phyloP scores from a whole-genome alignment of 2,797 vertebrate genomes.

The Glyptemys insculpta region DNA sequence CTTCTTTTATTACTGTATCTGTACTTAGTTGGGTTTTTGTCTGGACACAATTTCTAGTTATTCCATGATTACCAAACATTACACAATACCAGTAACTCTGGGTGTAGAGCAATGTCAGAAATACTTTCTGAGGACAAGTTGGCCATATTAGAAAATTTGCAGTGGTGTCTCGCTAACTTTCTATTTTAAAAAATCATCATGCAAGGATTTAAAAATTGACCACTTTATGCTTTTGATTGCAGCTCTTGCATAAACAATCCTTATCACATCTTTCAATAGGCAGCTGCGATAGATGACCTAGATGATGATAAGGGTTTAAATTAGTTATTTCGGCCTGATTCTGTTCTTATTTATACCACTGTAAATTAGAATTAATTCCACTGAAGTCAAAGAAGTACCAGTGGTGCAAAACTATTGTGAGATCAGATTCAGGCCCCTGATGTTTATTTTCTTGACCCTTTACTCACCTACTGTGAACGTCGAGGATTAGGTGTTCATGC shows the following conservation, averaged over 20 bases:
- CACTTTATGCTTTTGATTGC: background rate
- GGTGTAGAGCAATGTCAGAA: background rate
- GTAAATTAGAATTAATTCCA: background rate
- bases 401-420: accelerated
- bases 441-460: background rate
- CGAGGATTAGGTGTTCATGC: accelerated
- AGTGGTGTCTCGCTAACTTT: background rate
- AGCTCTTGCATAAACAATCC: accelerated
- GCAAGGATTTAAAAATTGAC: background rate
- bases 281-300: background rate
- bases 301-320: background rate
- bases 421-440: background rate
- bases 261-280: background rate
- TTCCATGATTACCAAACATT: background rate
- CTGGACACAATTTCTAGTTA: background rate
- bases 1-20: background rate
- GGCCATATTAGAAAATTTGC: background rate
- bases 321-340: background rate
- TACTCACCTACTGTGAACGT: background rate
- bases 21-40: background rate
- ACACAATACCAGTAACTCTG: background rate
- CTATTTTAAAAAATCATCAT: background rate
- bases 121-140: background rate
- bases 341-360: background rate
- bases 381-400: background rate